Base-by-base conservation (phyloP, 1,140 invertebrate species). In the Brachionus plicatilis region DNA sequence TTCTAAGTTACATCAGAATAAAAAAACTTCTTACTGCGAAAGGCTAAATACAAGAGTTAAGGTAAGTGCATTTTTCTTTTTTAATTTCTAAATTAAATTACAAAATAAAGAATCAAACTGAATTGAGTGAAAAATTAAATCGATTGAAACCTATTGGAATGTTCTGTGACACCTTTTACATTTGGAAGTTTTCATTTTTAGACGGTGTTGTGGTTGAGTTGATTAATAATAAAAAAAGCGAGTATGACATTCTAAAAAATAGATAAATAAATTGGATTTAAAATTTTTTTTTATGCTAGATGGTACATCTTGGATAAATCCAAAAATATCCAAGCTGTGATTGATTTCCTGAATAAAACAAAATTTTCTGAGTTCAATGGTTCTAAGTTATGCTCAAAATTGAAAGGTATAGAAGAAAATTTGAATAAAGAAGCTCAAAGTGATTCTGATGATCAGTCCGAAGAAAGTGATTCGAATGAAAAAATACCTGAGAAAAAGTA, bases 161-260 rank as follows among this genome's bases (percentile, higher is more conserved):
- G 5, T 45, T 50, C 20, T 1, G 8, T 11, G 27, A 76, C 20
- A 27, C n/a, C 12, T 12, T 27, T 50, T 29, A 33, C 50, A 27
- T 27, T 76, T 76, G 72, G 72, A 76, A 27, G 4, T 76, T 76
- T 53, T 76, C 45, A 50, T 76, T 76, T 76, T 6, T 76, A 24
- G 29, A 76, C 8, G 72, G 72, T 24, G 9, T 76, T 20, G 72
- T 76, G 6, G 72, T 76, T 20, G 72, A 76, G 20, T 29, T 50
- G 2, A 24, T 12, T 12, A n/a, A 11, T 9, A 14, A 76, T 27
- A 24, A 76, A 50, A 76, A 76, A 50, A 76, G 45, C 45, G 72
- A 76, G 72, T 76, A 45, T 45, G 24, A n/a, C 7, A 3, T 75
- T 43, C 7, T n/a, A 17, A 45, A 76, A 76, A 24, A 50, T 24